Conservation (phyloP, 2,888 invertebrate species). For the Liopterus haemorrhoidalis region DNA sequence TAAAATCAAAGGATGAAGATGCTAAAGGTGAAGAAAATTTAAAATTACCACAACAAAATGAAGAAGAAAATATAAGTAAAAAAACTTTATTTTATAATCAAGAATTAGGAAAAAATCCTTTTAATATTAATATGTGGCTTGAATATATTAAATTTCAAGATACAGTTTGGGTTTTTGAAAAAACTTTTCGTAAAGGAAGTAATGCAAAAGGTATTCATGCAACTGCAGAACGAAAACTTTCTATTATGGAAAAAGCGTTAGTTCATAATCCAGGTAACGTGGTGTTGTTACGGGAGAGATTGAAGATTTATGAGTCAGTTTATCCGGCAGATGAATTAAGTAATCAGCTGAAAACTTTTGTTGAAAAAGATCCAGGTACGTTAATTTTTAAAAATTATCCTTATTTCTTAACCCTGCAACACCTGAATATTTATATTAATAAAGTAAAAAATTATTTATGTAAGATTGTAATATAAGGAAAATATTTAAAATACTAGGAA, state of each 20-base stretch:
- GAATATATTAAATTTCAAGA: constrained; percentile 56
- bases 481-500: no score
- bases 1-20: constrained; percentile 26
- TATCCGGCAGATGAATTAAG: constrained; percentile 57
- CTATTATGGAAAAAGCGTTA: constrained; percentile 57
- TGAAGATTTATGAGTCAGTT: constrained; percentile 47
- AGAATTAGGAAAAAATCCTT: constrained; percentile 47
- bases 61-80: constrained; percentile 48
- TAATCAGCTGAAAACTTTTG: constrained; percentile 45
- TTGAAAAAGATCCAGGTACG: constrained; percentile 50
- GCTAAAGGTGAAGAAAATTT: constrained; percentile 34
- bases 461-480: no score
- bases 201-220: constrained; percentile 44
- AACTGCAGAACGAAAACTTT: constrained; percentile 53
- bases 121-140: constrained; percentile 54
- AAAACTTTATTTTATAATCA: constrained; percentile 52
- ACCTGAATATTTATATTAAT: neutral
- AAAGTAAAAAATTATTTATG: neutral
- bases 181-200: constrained; percentile 43
- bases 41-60: constrained; percentile 26
- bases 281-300: constrained; percentile 48
- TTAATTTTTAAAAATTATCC: no score
- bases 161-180: constrained; percentile 45
- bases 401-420: constrained; percentile 1
- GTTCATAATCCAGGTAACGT: constrained; percentile 52